Evolutionary conservation across 2,888 invertebrate genomes (phyloP).

Genomic region (Gastracanthus pulcherrimus): DNA sequence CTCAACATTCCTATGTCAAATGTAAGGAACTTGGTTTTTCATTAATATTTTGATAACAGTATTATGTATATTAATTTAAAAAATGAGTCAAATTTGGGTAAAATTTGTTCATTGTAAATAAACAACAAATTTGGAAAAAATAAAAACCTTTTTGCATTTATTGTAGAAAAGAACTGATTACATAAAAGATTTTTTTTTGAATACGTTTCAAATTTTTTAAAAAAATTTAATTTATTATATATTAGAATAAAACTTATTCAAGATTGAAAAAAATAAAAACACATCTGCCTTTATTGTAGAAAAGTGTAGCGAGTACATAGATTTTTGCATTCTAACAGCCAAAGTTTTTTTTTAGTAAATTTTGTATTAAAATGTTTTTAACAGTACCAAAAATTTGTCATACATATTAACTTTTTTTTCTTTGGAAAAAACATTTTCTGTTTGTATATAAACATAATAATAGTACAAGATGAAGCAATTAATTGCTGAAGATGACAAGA

Average conservation of each 20-base stretch:
- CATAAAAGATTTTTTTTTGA: constrained; percentile 15
- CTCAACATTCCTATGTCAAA: neutral
- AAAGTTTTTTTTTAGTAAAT: constrained; percentile 54
- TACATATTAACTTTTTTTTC: constrained; percentile 47
- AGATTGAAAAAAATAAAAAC: constrained; percentile 54
- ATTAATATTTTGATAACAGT: neutral
- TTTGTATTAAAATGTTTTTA: constrained; percentile 73
- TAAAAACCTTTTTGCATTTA: constrained; percentile 41
- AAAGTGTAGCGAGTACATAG: constrained; percentile 55
- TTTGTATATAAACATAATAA: constrained; percentile 72
- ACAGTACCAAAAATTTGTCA: constrained; percentile 72
- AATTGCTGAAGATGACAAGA: constrained; percentile 58
- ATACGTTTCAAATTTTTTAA: constrained; percentile 5
- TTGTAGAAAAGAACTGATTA: constrained; percentile 39
- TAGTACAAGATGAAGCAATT: constrained; percentile 71
- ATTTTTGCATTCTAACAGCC: constrained; percentile 46
- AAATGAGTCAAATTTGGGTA: neutral
- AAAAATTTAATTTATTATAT: constrained; percentile 7
- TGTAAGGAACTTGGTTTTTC: neutral
- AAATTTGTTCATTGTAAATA: neutral
- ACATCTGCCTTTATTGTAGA: constrained; percentile 56
- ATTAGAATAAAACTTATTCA: constrained; percentile 46
- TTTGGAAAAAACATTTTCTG: constrained; percentile 66
- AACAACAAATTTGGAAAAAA: constrained; percentile 43
- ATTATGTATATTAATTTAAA: neutral